Conservation (phyloP, 2,888 invertebrate species). For the Brachylomia viminalis region DNA sequence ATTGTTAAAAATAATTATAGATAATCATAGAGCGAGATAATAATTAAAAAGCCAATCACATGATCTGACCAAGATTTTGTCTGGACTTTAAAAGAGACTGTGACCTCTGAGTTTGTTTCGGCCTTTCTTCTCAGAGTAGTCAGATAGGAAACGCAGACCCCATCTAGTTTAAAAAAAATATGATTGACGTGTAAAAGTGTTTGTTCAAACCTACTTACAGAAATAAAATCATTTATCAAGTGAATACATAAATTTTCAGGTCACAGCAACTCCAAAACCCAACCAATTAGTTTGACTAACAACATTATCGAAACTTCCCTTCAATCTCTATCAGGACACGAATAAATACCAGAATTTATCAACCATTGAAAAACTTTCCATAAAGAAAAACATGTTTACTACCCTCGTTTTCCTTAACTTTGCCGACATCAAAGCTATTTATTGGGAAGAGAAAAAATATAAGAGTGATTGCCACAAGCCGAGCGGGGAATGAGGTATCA, state of each 20-base stretch:
- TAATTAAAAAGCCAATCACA: too few species aligned
- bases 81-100: too few species aligned
- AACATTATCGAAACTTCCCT: neutral
- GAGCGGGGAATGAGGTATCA: slow-evolving; percentile 25
- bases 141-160: too few species aligned
- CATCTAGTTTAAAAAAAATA: too few species aligned
- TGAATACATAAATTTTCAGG: neutral
- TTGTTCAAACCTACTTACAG: too few species aligned
- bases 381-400: slow-evolving; percentile 63
- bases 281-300: slow-evolving; percentile 7
- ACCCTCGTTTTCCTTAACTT: slow-evolving; percentile 53
- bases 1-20: too few species aligned
- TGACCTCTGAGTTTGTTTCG: too few species aligned
- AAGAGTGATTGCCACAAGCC: slow-evolving; percentile 27
- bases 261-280: neutral
- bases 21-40: too few species aligned
- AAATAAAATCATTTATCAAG: neutral
- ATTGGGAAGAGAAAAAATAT: slow-evolving; percentile 41
- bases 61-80: too few species aligned
- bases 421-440: slow-evolving; percentile 48
- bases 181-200: too few species aligned
- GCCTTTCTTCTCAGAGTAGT: too few species aligned
- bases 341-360: slow-evolving; percentile 45
- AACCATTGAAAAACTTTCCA: slow-evolving; percentile 49
- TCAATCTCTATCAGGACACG: slow-evolving; percentile 29